Conservation (phyloP, 2,113 vertebrate genomes). For the Corvus moneduloides region DNA sequence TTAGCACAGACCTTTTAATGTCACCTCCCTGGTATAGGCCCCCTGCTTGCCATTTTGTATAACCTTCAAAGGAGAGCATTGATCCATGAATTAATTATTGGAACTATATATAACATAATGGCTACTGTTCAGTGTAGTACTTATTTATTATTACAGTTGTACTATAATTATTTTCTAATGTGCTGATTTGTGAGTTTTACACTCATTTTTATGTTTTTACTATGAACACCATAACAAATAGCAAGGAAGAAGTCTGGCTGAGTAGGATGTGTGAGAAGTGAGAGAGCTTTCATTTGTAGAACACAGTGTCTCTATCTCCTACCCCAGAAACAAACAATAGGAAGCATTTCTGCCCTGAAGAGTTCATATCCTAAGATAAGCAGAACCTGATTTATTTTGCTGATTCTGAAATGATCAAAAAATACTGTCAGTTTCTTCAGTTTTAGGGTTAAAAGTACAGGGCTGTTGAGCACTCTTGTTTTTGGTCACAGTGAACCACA, state of each 20-base stretch:
- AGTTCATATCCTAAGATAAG: neutral
- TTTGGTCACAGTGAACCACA: neutral
- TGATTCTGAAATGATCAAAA: neutral
- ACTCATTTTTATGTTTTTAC: neutral
- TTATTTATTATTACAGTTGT: neutral
- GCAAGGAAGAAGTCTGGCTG: neutral
- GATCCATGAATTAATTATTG: neutral
- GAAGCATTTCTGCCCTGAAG: neutral
- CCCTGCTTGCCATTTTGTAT: slow-evolving; percentile 6
- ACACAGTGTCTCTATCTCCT: neutral
- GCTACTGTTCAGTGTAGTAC: neutral
- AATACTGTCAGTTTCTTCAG: neutral
- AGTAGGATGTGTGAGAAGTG: neutral
- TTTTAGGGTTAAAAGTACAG: neutral
- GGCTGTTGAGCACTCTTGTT: neutral
- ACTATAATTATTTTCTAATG: neutral
- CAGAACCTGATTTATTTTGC: neutral
- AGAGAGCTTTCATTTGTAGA: neutral
- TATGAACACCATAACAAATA: neutral
- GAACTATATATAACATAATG: neutral
- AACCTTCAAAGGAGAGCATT: neutral
- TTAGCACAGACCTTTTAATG: neutral
- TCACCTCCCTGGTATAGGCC: neutral
- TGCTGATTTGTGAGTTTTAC: neutral
- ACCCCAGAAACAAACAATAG: neutral